These are phyloP conservation scores for Pimpla rufipes DNA, from an alignment of 2,888 invertebrate genomes.

Conservation along the genomic window DNA sequence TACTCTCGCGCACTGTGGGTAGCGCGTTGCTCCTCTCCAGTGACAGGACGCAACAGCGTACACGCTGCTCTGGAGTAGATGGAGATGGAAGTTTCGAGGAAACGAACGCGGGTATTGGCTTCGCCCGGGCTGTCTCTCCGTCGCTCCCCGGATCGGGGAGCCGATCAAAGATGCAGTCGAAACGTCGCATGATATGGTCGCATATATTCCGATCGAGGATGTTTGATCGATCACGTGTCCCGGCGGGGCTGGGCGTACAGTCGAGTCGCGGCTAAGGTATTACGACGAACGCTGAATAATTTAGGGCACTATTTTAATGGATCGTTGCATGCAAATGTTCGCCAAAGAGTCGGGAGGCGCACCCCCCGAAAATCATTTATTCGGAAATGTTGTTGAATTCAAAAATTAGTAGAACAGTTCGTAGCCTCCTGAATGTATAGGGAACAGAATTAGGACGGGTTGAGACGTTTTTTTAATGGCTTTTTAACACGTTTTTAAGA, in stretches of 20 bases:
- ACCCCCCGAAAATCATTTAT: too few relatives aligned
- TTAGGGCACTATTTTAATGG: neutral
- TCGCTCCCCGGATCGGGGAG: constrained; percentile 27
- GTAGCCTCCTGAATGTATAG: too few relatives aligned
- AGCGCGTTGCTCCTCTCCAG: constrained; percentile 13
- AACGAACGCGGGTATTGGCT: constrained; percentile 16
- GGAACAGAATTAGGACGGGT: too few relatives aligned
- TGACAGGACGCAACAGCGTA: constrained; percentile 36
- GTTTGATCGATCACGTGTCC: neutral
- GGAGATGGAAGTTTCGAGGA: constrained; percentile 36
- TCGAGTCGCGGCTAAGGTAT: constrained; percentile 13
- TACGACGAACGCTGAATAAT: constrained; percentile 16
- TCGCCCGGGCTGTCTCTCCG: constrained; percentile 34
- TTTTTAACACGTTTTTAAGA: too few relatives aligned
- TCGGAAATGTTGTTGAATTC: too few relatives aligned
- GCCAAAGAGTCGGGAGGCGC: too few relatives aligned
- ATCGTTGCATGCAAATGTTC: neutral
- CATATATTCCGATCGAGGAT: constrained; percentile 16
- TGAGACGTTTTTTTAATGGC: too few relatives aligned
- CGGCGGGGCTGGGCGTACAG: neutral
- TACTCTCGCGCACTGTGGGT: constrained; percentile 31
- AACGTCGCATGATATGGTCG: constrained; percentile 39
- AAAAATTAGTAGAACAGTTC: too few relatives aligned
- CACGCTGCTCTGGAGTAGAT: constrained; percentile 41
- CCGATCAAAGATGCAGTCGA: constrained; percentile 66